Percentiles rank a stretch among this genome's conserved stretches.
Evolutionary conservation across 2,797 vertebrate genomes (phyloP).

Genomic region (Dipus sagitta): DNA sequence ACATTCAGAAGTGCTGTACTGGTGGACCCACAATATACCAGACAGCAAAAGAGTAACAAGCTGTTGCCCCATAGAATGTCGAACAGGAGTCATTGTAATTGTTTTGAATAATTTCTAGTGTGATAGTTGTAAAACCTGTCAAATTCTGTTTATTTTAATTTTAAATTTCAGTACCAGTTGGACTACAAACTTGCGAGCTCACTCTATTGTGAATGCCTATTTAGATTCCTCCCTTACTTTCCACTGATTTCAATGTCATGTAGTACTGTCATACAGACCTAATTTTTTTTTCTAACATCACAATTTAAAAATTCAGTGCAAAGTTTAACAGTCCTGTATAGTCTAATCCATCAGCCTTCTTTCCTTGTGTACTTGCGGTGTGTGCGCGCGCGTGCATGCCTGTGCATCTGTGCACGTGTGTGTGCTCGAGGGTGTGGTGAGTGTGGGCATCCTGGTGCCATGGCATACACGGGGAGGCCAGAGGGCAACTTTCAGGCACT

Average conservation of each 20-base stretch:
- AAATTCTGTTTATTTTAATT: slow-evolving; percentile 31
- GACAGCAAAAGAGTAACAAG: not conserved
- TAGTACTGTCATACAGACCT: not conserved
- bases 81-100: not conserved
- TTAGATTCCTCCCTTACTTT: not conserved
- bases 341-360: not conserved
- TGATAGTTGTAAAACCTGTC: slow-evolving; percentile 9
- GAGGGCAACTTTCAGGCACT: no score
- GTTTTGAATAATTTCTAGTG: not conserved
- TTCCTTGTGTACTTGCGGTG: no score
- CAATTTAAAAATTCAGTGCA: slow-evolving; percentile 21
- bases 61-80: not conserved
- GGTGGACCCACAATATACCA: no score
- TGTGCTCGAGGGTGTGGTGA: no score
- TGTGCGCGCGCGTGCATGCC: no score
- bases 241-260: not conserved
- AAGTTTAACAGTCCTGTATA: not conserved
- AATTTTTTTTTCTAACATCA: not conserved
- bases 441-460: no score
- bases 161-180: slow-evolving; percentile 24
- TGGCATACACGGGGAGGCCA: no score
- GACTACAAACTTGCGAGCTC: not conserved
- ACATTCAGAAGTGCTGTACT: not conserved
- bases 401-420: no score
- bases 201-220: not conserved